Evolutionary conservation across 2,113 vertebrate species (phyloP).

Genomic region (Machaerirhynchus nigripectus): DNA sequence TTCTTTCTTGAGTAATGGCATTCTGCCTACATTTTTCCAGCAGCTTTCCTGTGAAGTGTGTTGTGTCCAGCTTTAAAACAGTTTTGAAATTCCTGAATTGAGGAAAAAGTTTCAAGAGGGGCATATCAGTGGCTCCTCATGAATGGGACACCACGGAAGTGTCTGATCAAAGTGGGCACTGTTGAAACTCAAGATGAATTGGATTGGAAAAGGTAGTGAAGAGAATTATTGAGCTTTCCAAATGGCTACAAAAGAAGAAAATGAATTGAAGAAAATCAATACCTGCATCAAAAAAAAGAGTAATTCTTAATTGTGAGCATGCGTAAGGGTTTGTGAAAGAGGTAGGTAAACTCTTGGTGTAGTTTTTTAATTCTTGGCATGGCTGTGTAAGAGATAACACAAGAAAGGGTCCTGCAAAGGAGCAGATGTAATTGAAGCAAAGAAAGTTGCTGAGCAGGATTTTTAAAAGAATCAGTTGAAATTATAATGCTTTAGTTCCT

Average conservation of each 20-base stretch:
- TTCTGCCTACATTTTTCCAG: neutral
- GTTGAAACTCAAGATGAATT: neutral
- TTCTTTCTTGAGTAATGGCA: neutral
- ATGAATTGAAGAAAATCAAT: neutral
- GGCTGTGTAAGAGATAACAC: neutral
- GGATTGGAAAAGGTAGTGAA: neutral
- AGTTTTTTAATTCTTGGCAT: neutral
- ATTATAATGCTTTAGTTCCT: neutral
- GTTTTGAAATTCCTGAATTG: neutral
- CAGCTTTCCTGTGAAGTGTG: neutral
- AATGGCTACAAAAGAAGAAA: neutral
- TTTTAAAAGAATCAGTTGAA: neutral
- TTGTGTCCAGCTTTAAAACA: neutral
- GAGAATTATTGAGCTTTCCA: neutral
- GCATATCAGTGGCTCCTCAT: neutral
- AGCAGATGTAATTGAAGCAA: neutral
- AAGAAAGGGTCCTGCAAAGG: neutral
- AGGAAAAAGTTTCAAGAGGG: neutral
- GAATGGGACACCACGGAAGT: neutral
- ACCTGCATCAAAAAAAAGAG: neutral
- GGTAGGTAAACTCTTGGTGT: neutral
- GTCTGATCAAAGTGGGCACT: neutral
- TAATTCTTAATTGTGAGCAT: neutral
- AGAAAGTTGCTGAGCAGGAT: neutral
- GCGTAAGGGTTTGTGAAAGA: neutral